These are phyloP conservation scores for Phalloptychus januarius DNA, from an alignment of 2,797 vertebrate genomes.

Conservation along the genomic window DNA sequence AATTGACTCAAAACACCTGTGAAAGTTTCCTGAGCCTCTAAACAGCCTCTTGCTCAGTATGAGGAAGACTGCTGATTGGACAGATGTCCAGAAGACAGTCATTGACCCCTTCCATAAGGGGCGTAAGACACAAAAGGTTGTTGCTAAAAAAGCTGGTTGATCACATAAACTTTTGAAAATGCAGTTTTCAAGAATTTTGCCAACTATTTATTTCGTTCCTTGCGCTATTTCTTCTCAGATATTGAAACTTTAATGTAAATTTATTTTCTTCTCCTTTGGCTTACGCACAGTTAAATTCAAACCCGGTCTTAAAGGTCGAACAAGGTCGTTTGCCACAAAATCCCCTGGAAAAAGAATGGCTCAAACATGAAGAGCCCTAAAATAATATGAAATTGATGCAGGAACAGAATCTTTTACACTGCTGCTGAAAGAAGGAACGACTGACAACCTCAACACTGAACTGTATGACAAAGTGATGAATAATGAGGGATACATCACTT, in stretches of 20 bases:
- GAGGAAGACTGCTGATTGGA: neutral
- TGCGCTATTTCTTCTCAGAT: neutral
- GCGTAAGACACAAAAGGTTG: neutral
- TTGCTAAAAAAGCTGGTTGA: neutral
- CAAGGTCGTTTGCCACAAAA: neutral
- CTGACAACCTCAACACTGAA: neutral
- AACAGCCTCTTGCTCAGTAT: neutral
- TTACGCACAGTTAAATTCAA: neutral
- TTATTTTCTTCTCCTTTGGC: neutral
- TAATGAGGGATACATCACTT: neutral
- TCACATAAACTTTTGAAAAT: neutral
- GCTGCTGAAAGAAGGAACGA: neutral
- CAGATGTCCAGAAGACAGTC: neutral
- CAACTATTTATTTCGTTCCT: neutral
- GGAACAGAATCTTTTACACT: neutral
- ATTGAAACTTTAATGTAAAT: neutral
- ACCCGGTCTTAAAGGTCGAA: neutral
- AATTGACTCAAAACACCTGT: neutral
- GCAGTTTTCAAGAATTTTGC: neutral
- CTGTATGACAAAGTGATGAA: neutral
- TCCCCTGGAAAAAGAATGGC: neutral
- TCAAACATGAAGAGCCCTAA: neutral
- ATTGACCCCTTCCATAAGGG: neutral
- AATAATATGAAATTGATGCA: neutral
- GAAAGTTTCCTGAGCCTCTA: neutral